Base-by-base conservation (phyloP, 1,140 invertebrate genomes). In the Oreohelix idahoensis region DNA sequence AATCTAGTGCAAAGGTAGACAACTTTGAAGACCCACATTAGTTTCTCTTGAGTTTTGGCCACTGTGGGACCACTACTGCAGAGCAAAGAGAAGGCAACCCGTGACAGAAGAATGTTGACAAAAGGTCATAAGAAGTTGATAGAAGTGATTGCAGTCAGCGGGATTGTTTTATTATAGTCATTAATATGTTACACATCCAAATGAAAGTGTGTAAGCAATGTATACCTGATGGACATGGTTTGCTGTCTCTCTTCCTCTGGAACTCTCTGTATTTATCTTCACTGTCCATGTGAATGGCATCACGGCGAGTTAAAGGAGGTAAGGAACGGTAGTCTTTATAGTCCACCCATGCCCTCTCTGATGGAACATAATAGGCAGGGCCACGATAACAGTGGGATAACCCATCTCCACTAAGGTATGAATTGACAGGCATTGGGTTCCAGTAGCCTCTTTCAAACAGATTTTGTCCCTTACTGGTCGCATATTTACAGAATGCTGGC, bases 311-410 rank as follows among this genome's bases (percentile, higher is more conserved):
- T 82, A 89, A 76, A 15, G 84, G 74, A 5, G 91, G 90, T 20
- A 91, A 73, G 23, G 87, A 87, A 20, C 87, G 82, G 74, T 90
- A 88, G 20, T 90, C 85, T 70, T 89, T 81, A 32, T 87, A 87
- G 13, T 80, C 76, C 17, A 88, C 71, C 88, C 89, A 89, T 35
- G 84, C 77, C 36, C 77, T 85, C 75, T 91, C 89, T 42, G 87
- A 88, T 0, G 90, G 90, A n/a, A 91, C 86, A 80, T 92, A 92
- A 83, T 90, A 91, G 0, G 66, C 90, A 2, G 90, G 85, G 5
- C 91, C 91, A 38, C 73, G 79, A 76, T 87, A 92, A 4, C 84
- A 84, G 69, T 89, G 86, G 1, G 90, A 91, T 73, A 90, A 89
- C 5, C 90, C 89, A 53, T 89, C 88, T 23, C 90, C 89, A 53